Conservation (phyloP, 92 coral and sea anemone species). For the Parazoanthus atlanticus region DNA sequence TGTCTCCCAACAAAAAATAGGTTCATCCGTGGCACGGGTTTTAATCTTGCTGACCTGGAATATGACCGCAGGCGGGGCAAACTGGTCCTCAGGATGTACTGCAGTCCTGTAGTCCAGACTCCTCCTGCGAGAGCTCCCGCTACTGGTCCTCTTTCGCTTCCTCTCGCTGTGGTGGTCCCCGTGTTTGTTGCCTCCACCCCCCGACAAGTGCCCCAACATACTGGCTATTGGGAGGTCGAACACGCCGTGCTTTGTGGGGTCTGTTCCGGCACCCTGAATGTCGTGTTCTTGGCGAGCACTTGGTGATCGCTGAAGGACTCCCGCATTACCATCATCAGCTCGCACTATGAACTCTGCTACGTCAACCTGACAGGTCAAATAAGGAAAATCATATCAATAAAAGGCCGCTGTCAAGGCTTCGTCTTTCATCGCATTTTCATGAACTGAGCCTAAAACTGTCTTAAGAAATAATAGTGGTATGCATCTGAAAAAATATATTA, state of each 20-base stretch:
- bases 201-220: constrained; percentile 78
- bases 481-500: no score
- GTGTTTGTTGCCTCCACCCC: constrained; percentile 41
- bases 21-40: no score
- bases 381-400: neutral
- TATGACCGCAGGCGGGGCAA: constrained; percentile 95
- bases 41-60: constrained; percentile 72
- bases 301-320: constrained; percentile 42
- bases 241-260: constrained; percentile 64
- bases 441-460: no score
- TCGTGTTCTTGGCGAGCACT: constrained; percentile 46
- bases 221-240: constrained; percentile 85
- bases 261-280: constrained; percentile 52
- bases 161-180: constrained; percentile 46
- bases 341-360: constrained; percentile 83
- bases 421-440: no score
- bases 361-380: constrained; percentile 48
- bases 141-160: constrained; percentile 53
- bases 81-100: constrained; percentile 87
- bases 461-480: no score
- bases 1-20: no score
- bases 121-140: constrained; percentile 57
- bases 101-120: constrained; percentile 78
- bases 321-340: constrained; percentile 55
- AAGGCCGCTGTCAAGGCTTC: no score